Conservation (phyloP, 2,797 vertebrate genomes). For the Salmo trutta region DNA sequence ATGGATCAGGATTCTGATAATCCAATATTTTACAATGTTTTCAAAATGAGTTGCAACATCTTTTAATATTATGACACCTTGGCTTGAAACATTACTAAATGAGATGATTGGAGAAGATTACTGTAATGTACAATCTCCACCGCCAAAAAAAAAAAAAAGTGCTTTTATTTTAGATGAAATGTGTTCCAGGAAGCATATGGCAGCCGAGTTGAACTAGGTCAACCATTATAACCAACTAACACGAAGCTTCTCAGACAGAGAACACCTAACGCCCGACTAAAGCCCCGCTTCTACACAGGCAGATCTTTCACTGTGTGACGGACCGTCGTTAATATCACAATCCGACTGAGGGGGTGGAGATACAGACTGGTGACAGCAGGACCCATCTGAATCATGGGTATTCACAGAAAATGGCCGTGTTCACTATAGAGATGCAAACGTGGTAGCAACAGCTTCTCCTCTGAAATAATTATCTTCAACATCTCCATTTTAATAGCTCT, state of each 20-base stretch:
- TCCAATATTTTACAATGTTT: neutral
- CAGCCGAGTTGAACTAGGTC: conserved; percentile 89
- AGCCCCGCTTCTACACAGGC: conserved; percentile 71
- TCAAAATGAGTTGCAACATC: neutral
- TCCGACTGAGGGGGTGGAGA: conserved; percentile 45
- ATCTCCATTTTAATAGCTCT: neutral
- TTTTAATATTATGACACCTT: neutral
- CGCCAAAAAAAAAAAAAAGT: conserved; percentile 51
- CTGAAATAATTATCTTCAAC: neutral
- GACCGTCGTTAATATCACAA: conserved; percentile 82
- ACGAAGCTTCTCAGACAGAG: conserved; percentile 75
- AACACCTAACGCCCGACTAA: conserved; percentile 71
- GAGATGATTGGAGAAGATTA: too few species aligned
- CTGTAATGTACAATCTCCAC: conserved; percentile 44
- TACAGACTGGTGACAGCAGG: conserved; percentile 38
- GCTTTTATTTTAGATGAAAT: conserved; percentile 73
- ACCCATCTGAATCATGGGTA: neutral
- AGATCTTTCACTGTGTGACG: conserved; percentile 71
- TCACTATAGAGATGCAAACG: neutral
- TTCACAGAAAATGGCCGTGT: neutral
- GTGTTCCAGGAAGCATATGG: conserved; percentile 88
- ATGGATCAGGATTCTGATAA: neutral
- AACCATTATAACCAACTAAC: conserved; percentile 88
- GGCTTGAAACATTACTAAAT: neutral
- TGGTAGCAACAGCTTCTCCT: neutral